Percentiles rank a stretch among this genome's conserved stretches.
Conservation (phyloP, 2,888 invertebrate genomes). For the Cataglyphis altisquamis region DNA sequence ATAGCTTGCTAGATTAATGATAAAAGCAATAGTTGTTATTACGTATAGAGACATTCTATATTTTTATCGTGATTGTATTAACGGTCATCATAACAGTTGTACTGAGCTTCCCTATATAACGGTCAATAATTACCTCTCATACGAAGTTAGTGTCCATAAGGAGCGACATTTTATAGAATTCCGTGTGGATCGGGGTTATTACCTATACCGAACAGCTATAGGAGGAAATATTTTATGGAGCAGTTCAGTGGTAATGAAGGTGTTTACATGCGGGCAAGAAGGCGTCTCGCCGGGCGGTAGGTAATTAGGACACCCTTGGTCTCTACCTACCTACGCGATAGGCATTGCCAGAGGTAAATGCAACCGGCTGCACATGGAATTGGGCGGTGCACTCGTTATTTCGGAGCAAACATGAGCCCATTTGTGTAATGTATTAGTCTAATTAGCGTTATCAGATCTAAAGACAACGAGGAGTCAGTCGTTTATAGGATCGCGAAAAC, state of each 20-base stretch:
- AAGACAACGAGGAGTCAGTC: constrained; percentile 66
- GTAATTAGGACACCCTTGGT: constrained; percentile 75
- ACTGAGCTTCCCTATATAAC: constrained; percentile 25
- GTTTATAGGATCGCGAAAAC: constrained; percentile 59
- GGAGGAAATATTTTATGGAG: constrained; percentile 73
- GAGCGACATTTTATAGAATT: constrained; percentile 57
- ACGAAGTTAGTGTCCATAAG: constrained; percentile 51
- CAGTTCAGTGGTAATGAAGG: constrained; percentile 77
- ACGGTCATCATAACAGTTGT: background rate
- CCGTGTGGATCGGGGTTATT: constrained; percentile 49
- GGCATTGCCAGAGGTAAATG: constrained; percentile 73
- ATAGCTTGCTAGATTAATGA: background rate
- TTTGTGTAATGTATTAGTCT: constrained; percentile 68
- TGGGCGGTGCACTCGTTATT: constrained; percentile 69
- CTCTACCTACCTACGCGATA: constrained; percentile 69
- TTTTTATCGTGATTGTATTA: background rate
- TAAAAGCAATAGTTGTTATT: constrained; percentile 1
- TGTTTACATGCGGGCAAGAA: constrained; percentile 78
- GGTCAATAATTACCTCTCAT: constrained; percentile 50
- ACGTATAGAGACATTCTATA: background rate
- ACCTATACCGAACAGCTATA: constrained; percentile 44
- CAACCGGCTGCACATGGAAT: constrained; percentile 60
- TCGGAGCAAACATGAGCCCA: constrained; percentile 43
- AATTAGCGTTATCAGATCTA: constrained; percentile 74
- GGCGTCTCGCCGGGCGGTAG: constrained; percentile 72